Conservation (phyloP, 2,888 invertebrate genomes). For the Acleris sparsana region DNA sequence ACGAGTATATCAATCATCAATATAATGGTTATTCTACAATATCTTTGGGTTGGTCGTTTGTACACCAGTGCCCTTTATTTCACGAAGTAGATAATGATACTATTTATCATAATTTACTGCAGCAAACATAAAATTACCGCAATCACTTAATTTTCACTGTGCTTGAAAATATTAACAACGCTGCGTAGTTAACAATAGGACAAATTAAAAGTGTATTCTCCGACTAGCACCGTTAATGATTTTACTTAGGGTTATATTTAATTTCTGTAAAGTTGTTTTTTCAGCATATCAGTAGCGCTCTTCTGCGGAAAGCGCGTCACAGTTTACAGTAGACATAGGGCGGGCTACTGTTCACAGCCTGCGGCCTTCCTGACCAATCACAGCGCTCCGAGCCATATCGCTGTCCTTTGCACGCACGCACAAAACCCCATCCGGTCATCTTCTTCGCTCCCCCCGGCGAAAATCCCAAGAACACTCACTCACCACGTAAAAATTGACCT, state of each 20-base stretch:
- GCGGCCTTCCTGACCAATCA: conserved; percentile 85
- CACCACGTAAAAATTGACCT: conserved; percentile 54
- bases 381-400: conserved; percentile 82
- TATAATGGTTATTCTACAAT: no score
- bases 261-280: neutral
- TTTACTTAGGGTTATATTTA: conserved; percentile 2
- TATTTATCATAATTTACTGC: no score
- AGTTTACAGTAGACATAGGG: conserved; percentile 83
- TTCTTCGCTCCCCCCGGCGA: conserved; percentile 78
- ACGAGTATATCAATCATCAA: no score
- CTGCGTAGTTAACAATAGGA: no score
- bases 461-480: conserved; percentile 71
- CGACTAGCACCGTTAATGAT: no score
- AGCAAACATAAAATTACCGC: no score
- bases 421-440: conserved; percentile 61
- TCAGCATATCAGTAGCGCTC: conserved; percentile 53
- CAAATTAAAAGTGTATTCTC: no score
- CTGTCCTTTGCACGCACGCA: conserved; percentile 58
- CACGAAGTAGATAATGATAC: no score
- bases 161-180: no score
- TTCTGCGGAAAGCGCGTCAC: conserved; percentile 64
- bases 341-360: conserved; percentile 84
- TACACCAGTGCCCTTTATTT: no score
- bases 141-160: no score
- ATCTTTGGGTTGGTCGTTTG: no score